Evolutionary conservation across 2,113 vertebrate genomes (phyloP), one percentile per base, ranked within the genome.

Genomic region (Edolisoma coerulescens): DNA sequence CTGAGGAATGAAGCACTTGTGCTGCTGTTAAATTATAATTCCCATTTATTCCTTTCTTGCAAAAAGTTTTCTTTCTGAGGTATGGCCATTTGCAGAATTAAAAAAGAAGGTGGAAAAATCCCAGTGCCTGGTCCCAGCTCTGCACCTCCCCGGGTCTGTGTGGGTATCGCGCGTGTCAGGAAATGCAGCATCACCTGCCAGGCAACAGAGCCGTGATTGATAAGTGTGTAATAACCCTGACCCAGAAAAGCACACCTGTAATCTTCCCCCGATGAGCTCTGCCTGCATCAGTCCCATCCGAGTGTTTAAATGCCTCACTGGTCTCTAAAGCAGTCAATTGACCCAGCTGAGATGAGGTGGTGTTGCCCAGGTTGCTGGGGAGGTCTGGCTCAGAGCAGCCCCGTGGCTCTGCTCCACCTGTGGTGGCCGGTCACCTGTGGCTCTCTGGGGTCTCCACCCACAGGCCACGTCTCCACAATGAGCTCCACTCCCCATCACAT

Each of bases 201-300:
- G 11, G 90, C 64, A 73, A 59, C 0, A 39, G 84, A 68, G 77
- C 35, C 3, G 10, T 39, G 91, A 94, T 39, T 94, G 91, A 91
- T 85, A 87, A 73, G 74, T 61, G n/a, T 23, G 63, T 69, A 87
- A 93, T 30, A 50, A 39, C 61, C 37, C 78, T 91, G 87, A 95
- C 95, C 95, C 90, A 96, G 87, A 94, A 95, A 95, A 60, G 76
- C 93, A 90, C 96, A 78, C 93, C 96, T 89, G 90, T 41, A 92
- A 90, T 93, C 94, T 42, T 80, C 73, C 64, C 83, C 60, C 35
- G 49, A 57, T 9, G 53, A 42, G 56, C 76, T 37, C 73, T 75
- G 88, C 90, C 92, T 80, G 53, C 85, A 17, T 17, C 77, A 77
- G 63, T 8, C 52, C 4, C 91, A 52, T 39, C 75, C 22, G 16